These are phyloP conservation scores for Magallana ariakensis DNA, from an alignment of 1,140 invertebrate genomes.

Conservation along the genomic window DNA sequence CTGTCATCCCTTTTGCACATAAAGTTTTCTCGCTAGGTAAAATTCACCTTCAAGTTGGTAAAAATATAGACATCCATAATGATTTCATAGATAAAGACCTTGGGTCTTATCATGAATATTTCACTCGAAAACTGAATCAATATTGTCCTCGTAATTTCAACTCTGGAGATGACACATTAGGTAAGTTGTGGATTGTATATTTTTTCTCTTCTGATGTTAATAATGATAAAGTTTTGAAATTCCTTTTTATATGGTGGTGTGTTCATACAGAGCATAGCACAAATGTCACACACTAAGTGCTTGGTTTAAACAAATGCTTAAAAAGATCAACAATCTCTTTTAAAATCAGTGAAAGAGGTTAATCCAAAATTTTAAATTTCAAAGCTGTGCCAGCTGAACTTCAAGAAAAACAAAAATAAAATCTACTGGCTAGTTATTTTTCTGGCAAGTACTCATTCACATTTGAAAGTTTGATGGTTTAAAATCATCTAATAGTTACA, in stretches of 20 bases:
- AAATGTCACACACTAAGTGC: background rate
- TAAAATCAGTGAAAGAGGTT: too few relatives aligned
- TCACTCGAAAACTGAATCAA: slow-evolving; percentile 2
- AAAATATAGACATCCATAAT: background rate
- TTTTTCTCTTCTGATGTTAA: background rate
- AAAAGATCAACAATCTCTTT: background rate
- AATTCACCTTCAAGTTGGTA: slow-evolving; percentile 20
- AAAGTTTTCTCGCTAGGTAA: background rate
- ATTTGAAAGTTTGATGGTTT: background rate
- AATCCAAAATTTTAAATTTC: too few relatives aligned
- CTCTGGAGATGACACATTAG: background rate
- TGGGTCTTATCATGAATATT: background rate
- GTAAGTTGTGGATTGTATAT: too few relatives aligned
- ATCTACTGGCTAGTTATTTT: too few relatives aligned
- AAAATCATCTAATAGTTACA: background rate
- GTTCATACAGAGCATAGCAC: background rate
- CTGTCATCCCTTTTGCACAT: background rate
- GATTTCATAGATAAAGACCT: background rate
- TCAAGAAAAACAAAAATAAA: too few relatives aligned
- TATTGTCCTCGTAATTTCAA: background rate
- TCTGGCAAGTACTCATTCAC: too few relatives aligned
- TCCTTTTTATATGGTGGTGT: background rate
- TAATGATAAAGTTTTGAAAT: background rate
- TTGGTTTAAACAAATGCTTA: background rate
- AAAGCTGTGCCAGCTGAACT: too few relatives aligned